phyloP scores from a whole-genome alignment of 2,888 invertebrate genomes.

The Mamestra brassicae region DNA sequence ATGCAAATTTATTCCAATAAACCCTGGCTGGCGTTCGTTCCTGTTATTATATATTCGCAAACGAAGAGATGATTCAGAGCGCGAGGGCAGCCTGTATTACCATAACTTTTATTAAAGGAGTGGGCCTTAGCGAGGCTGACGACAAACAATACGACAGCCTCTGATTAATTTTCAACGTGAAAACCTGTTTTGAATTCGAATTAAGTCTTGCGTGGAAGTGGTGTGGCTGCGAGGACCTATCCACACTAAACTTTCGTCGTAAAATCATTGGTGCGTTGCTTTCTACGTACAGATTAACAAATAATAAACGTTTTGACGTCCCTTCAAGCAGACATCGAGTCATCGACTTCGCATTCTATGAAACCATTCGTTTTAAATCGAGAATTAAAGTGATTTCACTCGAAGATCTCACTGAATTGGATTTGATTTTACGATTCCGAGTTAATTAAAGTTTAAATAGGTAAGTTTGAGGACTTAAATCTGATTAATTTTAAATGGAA shows the following conservation, averaged over 20 bases:
- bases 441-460: slow-evolving; percentile 68
- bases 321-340: slow-evolving; percentile 21
- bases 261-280: slow-evolving; percentile 17
- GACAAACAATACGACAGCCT: slow-evolving; percentile 85
- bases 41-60: slow-evolving; percentile 90
- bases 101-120: slow-evolving; percentile 91
- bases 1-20: slow-evolving; percentile 91
- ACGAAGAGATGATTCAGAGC: slow-evolving; percentile 89
- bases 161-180: slow-evolving; percentile 88
- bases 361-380: slow-evolving; percentile 62
- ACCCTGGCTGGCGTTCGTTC: slow-evolving; percentile 82
- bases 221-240: slow-evolving; percentile 37
- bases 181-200: slow-evolving; percentile 88
- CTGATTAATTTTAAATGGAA: slow-evolving; percentile 58
- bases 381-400: slow-evolving; percentile 63
- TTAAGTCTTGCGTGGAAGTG: slow-evolving; percentile 69
- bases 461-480: slow-evolving; percentile 51
- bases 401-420: slow-evolving; percentile 51
- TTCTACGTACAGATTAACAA: slow-evolving; percentile 21
- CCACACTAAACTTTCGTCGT: slow-evolving; percentile 21
- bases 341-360: slow-evolving; percentile 15
- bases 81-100: slow-evolving; percentile 85
- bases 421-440: slow-evolving; percentile 63
- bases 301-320: slow-evolving; percentile 45
- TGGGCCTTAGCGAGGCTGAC: slow-evolving; percentile 76